Base-by-base conservation (phyloP, 1,140 invertebrate genomes). In the Portunus trituberculatus region DNA sequence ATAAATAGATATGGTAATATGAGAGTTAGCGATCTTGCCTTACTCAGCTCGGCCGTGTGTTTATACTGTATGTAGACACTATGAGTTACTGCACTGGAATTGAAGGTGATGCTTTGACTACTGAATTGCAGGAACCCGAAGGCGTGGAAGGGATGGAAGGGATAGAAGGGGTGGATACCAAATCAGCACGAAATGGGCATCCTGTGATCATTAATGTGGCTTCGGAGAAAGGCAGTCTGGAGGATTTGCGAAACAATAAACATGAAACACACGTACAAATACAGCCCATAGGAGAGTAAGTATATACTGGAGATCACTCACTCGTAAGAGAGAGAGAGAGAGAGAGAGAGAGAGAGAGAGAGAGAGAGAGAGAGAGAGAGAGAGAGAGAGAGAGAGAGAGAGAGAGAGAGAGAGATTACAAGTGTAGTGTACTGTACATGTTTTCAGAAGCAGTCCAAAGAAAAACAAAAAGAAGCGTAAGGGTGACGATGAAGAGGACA, bases 391-490 rank as follows among this genome's bases (percentile, higher is more conserved):
- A 39, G 39, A 39, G 39, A 39, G 39, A 39, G 39, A 39, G 39
- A 39, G 39, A 39, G 39, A 39, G 39, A 39, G 39, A 39, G 39
- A 39, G 39, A 39, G 39, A 39, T 2, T 45, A n/a, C n/a, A n/a
- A n/a, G 16, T 32, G 16, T 31, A 29, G 4, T n/a, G 4, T 29
- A 16, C 0, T 16, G 32, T 10, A 88, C 32, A 88, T 16, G 29
- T 46, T 10, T 46, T 45, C 87, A 32, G 87, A 29, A 6, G 39
- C 39, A 45, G 31, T 32, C 25, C 45, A 31, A 76, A 76, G 29
- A 91, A 91, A 28, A 91, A 91, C 0, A 91, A 76, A n/a, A 91
- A 91, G 67, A 16, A 28, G 29, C n/a, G 25, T 29, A 28, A 59
- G n/a, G n/a, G 67, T 52, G 39, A 59, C 0, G 48, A 59, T 28